A percentile compares a stretch with the other conserved stretches of the same genome.
These are phyloP conservation scores for Microcebus murinus DNA, from an alignment of 2,113 vertebrate species.

Conservation along the genomic window DNA sequence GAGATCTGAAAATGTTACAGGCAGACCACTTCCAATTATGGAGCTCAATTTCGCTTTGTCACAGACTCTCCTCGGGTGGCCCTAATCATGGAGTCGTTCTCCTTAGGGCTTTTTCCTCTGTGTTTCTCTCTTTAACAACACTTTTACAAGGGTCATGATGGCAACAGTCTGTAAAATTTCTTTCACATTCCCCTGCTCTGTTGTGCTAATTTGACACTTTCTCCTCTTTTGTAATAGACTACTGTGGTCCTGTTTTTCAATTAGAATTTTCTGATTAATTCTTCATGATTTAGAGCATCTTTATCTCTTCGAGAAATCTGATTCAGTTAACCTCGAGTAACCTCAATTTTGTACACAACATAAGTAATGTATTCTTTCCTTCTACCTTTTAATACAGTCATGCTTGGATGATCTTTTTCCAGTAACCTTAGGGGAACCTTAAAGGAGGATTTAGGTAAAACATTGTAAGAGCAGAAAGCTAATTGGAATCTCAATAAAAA, in stretches of 20 bases:
- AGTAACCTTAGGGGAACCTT: slow-evolving; percentile 79
- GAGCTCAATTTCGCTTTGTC: slow-evolving; percentile 63
- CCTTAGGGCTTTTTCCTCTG: slow-evolving; percentile 45
- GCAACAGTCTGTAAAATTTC: slow-evolving; percentile 76
- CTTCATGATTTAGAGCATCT: slow-evolving; percentile 83
- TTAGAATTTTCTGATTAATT: slow-evolving; percentile 87
- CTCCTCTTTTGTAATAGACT: slow-evolving; percentile 66
- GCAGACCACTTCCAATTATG: background rate
- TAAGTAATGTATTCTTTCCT: slow-evolving; percentile 87
- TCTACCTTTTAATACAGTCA: slow-evolving; percentile 83
- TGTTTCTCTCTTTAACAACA: slow-evolving; percentile 71
- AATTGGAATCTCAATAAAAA: slow-evolving; percentile 87
- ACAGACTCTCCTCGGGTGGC: slow-evolving; percentile 22
- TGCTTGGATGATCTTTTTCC: slow-evolving; percentile 81
- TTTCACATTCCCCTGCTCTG: slow-evolving; percentile 69
- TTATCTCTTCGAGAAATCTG: slow-evolving; percentile 84
- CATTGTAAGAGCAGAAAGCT: slow-evolving; percentile 83
- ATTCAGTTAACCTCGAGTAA: slow-evolving; percentile 87
- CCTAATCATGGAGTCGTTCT: slow-evolving; percentile 39
- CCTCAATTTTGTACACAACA: slow-evolving; percentile 89
- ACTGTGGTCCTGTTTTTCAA: slow-evolving; percentile 81
- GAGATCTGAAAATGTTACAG: background rate
- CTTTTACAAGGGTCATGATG: slow-evolving; percentile 71
- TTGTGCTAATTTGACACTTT: slow-evolving; percentile 80
- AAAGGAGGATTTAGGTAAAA: slow-evolving; percentile 84